These are phyloP conservation scores for Drosophila pegasa DNA, from an alignment of 2,888 invertebrate species.

Conservation along the genomic window DNA sequence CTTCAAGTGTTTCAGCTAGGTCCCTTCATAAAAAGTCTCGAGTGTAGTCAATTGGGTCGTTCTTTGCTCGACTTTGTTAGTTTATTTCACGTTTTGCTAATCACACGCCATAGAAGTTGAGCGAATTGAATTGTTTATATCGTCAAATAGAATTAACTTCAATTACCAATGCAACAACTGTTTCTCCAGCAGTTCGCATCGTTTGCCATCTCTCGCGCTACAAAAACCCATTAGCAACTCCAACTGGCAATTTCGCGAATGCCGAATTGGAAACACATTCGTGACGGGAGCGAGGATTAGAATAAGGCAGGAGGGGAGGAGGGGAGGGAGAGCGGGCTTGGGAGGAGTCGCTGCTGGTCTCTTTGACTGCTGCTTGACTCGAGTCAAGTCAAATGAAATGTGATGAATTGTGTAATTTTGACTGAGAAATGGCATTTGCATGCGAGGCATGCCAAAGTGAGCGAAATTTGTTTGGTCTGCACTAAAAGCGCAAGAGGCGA, in stretches of 20 bases:
- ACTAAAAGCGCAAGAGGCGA: constrained; percentile 66
- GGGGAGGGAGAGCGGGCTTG: background rate
- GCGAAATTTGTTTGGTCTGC: constrained; percentile 69
- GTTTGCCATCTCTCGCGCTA: constrained; percentile 28
- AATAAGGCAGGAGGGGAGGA: background rate
- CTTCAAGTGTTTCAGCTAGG: too few relatives aligned
- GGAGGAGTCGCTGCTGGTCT: constrained; percentile 33
- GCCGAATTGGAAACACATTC: constrained; percentile 55
- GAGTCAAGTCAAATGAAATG: constrained; percentile 74
- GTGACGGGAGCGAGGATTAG: constrained; percentile 5
- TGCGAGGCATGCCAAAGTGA: constrained; percentile 70
- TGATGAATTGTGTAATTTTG: constrained; percentile 84
- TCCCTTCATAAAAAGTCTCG: background rate
- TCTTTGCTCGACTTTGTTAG: background rate
- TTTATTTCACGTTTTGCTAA: background rate
- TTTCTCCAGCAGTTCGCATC: constrained; percentile 1
- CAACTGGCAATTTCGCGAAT: constrained; percentile 44
- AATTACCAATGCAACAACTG: constrained; percentile 36
- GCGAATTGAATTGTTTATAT: constrained; percentile 51
- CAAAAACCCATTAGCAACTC: constrained; percentile 51
- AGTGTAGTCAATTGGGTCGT: fast-evolving
- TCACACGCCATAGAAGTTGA: background rate
- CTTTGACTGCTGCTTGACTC: constrained; percentile 61
- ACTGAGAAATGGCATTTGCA: constrained; percentile 78
- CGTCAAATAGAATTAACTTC: constrained; percentile 50